Conservation (phyloP, 35 echinoderm and acorn worm genomes). For the Heliocidaris tuberculata region DNA sequence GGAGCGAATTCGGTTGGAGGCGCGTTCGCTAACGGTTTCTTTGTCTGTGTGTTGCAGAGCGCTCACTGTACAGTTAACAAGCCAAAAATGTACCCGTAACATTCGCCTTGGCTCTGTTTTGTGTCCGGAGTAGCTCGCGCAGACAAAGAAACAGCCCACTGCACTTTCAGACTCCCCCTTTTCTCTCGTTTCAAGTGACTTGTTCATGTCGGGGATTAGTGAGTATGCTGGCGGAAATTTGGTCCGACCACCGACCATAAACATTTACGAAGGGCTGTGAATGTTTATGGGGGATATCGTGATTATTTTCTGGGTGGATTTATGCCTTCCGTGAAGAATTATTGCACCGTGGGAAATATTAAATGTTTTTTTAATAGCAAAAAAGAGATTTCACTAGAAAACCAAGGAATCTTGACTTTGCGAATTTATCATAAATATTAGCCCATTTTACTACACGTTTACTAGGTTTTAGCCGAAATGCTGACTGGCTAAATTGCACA, state of each 20-base stretch:
- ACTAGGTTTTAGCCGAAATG: neutral
- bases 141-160: conserved; percentile 18
- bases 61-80: conserved; percentile 8
- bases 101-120: neutral
- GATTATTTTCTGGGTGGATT: neutral
- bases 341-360: conserved; percentile 10
- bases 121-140: conserved; percentile 6
- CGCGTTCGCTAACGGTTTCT: conserved; percentile 5
- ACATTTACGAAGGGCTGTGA: neutral
- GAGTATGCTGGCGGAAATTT: neutral
- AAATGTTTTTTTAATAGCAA: neutral
- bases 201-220: neutral
- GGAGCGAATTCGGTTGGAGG: neutral
- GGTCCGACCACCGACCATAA: neutral
- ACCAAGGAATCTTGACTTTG: neutral
- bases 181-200: neutral
- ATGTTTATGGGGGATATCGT: neutral
- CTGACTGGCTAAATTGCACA: neutral
- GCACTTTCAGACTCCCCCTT: neutral
- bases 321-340: neutral
- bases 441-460: no score
- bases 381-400: neutral
- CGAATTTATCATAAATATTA: neutral
- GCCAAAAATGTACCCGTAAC: conserved; percentile 24
- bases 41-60: neutral